phyloP scores from a whole-genome alignment of 2,888 invertebrate genomes.

The Oscheius sp. region DNA sequence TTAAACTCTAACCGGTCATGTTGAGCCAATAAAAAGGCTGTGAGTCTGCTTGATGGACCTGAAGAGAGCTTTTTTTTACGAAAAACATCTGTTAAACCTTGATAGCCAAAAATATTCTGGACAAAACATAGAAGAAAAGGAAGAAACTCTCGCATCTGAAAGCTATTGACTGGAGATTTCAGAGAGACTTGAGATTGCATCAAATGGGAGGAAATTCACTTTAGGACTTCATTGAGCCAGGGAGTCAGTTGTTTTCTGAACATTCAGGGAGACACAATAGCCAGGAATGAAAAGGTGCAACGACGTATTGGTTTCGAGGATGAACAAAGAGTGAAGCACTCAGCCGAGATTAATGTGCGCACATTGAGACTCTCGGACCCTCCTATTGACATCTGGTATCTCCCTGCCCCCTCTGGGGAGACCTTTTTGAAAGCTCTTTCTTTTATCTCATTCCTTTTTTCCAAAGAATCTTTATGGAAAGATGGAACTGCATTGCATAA shows the following conservation, averaged over 20 bases:
- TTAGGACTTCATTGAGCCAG: neutral
- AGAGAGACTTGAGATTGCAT: neutral
- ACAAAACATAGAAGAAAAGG: slow-evolving; percentile 1
- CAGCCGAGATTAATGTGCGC: slow-evolving; percentile 25
- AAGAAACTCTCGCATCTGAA: neutral
- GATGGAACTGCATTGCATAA: no score
- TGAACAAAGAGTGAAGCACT: slow-evolving; percentile 24
- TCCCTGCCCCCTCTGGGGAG: neutral
- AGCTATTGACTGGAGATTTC: neutral
- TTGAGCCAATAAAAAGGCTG: slow-evolving; percentile 44
- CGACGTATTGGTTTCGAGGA: neutral
- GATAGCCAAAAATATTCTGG: neutral
- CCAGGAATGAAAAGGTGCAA: no score
- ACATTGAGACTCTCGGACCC: neutral
- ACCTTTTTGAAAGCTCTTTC: no score
- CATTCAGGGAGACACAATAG: no score
- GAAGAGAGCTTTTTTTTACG: neutral
- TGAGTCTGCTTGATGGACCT: slow-evolving; percentile 35
- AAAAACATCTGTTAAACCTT: slow-evolving; percentile 13
- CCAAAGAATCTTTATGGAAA: no score
- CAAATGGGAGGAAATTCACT: slow-evolving; percentile 14
- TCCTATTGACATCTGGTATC: slow-evolving; percentile 4
- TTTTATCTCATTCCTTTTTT: no score
- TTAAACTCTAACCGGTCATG: slow-evolving; percentile 58
- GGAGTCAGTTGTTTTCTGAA: no score